These are phyloP conservation scores for Macaca fascicularis DNA, from an alignment of 2,113 vertebrate genomes.

Conservation along the genomic window DNA sequence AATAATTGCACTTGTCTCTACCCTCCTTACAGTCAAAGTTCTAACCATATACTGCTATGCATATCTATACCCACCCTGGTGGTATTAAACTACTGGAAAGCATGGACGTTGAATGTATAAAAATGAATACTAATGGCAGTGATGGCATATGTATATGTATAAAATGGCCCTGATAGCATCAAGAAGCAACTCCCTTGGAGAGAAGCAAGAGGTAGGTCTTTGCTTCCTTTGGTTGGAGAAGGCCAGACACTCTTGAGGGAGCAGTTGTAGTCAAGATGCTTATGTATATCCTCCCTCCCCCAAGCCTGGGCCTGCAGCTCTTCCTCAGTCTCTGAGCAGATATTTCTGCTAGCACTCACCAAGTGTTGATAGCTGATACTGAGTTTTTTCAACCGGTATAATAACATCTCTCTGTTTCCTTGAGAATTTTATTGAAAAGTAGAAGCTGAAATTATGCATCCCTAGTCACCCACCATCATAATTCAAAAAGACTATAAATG, in stretches of 20 bases:
- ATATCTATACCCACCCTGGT: not conserved
- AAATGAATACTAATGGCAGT: not conserved
- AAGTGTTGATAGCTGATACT: not conserved
- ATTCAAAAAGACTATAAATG: not conserved
- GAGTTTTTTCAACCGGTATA: not conserved
- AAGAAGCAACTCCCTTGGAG: not conserved
- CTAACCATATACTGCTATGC: not conserved
- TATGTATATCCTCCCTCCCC: not conserved
- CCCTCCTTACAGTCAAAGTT: not conserved
- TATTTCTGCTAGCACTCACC: not conserved
- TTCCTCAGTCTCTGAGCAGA: not conserved
- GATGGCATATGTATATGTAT: not conserved
- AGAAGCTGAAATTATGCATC: not conserved
- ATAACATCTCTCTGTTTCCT: not conserved
- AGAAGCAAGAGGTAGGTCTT: not conserved
- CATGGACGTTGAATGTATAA: not conserved
- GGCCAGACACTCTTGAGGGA: not conserved
- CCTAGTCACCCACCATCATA: not conserved
- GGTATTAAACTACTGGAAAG: not conserved
- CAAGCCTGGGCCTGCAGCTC: not conserved
- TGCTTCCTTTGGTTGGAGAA: not conserved
- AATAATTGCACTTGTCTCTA: not conserved
- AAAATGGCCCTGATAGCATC: not conserved
- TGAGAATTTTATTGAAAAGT: conserved; percentile 4
- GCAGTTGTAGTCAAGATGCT: not conserved